Conservation (phyloP, 2,888 invertebrate species). For the Orthosia gothica region DNA sequence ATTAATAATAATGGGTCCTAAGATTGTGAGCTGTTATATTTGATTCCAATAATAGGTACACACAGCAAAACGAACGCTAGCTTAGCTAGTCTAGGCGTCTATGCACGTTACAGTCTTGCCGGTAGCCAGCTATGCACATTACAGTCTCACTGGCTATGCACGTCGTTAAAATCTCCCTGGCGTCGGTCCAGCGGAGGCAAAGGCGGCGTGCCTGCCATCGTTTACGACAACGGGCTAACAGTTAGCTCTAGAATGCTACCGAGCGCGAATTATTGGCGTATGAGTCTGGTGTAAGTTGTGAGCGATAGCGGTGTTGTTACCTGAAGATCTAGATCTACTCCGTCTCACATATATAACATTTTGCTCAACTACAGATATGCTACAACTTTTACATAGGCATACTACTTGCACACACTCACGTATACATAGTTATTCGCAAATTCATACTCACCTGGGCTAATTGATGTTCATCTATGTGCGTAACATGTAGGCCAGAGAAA, state of each 20-base stretch:
- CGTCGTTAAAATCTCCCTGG: conserved; percentile 54
- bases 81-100: conserved; percentile 3
- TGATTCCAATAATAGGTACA: too few relatives aligned
- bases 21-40: too few relatives aligned
- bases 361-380: too few relatives aligned
- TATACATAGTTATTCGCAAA: too few relatives aligned
- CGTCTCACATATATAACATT: too few relatives aligned
- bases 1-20: too few relatives aligned
- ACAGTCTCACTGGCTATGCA: conserved; percentile 16
- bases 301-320: background rate
- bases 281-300: conserved; percentile 9
- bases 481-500: too few relatives aligned
- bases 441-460: too few relatives aligned
- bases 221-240: conserved; percentile 69
- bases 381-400: too few relatives aligned
- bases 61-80: conserved; percentile 25
- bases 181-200: conserved; percentile 51
- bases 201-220: conserved; percentile 63
- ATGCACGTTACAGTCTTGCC: conserved; percentile 20
- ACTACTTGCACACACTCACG: too few relatives aligned
- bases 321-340: background rate
- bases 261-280: conserved; percentile 39
- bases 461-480: too few relatives aligned
- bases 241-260: conserved; percentile 60
- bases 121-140: background rate